Evolutionary conservation across 1,140 invertebrate genomes (phyloP).

Genomic region (Acromyrmex heyeri): DNA sequence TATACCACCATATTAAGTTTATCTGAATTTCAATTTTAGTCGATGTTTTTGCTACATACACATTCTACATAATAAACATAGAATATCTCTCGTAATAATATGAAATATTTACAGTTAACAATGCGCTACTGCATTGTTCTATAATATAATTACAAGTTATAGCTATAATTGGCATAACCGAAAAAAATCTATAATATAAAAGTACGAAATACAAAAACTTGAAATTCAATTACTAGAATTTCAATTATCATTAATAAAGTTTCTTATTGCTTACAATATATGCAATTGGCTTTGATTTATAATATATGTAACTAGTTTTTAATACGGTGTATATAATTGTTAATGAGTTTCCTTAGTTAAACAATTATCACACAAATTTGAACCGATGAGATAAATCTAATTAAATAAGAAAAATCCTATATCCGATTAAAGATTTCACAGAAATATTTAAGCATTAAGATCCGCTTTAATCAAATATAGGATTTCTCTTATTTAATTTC

Average conservation of each 20-base stretch:
- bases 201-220: background rate
- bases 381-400: too few species aligned
- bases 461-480: too few species aligned
- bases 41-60: background rate
- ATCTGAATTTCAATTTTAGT: background rate
- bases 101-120: background rate
- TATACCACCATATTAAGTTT: background rate
- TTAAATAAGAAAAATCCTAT: too few species aligned
- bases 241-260: background rate
- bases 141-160: background rate
- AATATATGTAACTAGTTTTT: background rate
- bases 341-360: too few species aligned
- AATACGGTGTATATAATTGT: too few species aligned
- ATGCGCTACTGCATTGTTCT: background rate
- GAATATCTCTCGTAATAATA: background rate
- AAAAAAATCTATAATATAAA: background rate
- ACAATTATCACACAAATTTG: too few species aligned
- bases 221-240: background rate
- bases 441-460: too few species aligned
- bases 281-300: background rate
- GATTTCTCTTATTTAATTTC: too few species aligned
- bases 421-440: too few species aligned
- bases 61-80: background rate
- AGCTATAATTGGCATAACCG: background rate
- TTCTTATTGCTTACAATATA: background rate